Base-by-base conservation (phyloP, 1,140 invertebrate species). In the Lordiphosa stackelbergi region DNA sequence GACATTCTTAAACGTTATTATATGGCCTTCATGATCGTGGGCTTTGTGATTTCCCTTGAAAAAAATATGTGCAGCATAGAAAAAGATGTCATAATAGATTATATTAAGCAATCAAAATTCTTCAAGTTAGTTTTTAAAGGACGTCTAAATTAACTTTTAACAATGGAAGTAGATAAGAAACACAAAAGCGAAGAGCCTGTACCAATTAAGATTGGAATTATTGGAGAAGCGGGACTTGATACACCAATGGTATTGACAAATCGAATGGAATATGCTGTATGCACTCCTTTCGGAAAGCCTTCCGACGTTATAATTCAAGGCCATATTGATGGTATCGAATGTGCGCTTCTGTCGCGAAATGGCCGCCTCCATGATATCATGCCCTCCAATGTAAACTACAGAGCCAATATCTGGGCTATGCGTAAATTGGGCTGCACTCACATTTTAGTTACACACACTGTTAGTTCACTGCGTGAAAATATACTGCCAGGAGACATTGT, bases 341-440 rank as follows among this genome's bases (percentile, higher is more conserved):
- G 95, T 89, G 92, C 95, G 0, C 85, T 99, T 5, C 84, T 98
- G n/a, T 93, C 96, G 0, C 93, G 97, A 77, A 98, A 99, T 90
- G 97, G 97, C 1, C 89, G 93, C 28, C 92, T 93, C 41, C 97
- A 99, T 88, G 90, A 90, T 42, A 91, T 95, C 41, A 93, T 90
- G 87, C 97, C 97, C 1, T 73, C 84, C 3, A 86, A 88, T 53
- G 75, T 99, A 0, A 99, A 99, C 89, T 99, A 98, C 88, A 91
- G 97, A 69, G 98, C 98, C 1, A 99, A 99, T 86, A 93, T 99
- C 51, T 97, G 95, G 93, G 97, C 97, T 4, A 88, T 99, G 64
- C 94, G 96, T 69, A 85, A 93, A 66, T 89, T 92, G 49, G 96
- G 96, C 0, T 98, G 97, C 84, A 98, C 96, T 0, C 96, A 98